These are phyloP conservation scores for Boloria euphrosyne DNA, from an alignment of 2,888 invertebrate genomes.

Conservation along the genomic window DNA sequence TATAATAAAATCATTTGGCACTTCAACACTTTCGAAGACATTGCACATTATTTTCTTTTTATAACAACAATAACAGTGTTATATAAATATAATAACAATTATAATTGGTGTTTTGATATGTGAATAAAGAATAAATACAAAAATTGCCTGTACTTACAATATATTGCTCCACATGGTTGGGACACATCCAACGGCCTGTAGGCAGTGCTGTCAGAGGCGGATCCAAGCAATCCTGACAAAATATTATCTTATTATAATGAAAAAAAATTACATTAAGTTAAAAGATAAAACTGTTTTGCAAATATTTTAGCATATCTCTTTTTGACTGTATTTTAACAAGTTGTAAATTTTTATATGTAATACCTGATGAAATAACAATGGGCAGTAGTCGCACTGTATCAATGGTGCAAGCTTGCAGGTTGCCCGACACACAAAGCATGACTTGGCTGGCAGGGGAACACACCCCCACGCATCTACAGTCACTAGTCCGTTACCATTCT, in stretches of 20 bases:
- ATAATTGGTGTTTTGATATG: background rate
- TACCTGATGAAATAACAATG: conserved; percentile 91
- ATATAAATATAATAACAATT: no score
- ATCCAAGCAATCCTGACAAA: conserved; percentile 91
- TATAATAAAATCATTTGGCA: no score
- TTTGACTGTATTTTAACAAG: no score
- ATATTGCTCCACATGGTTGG: conserved; percentile 96
- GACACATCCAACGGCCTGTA: conserved; percentile 98
- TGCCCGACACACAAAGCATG: conserved; percentile 92
- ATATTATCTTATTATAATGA: no score
- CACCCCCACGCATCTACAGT: conserved; percentile 79
- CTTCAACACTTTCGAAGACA: no score
- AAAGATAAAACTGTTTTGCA: no score
- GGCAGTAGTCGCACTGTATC: conserved; percentile 96
- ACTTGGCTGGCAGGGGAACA: conserved; percentile 91
- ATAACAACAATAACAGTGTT: no score
- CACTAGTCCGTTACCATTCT: conserved; percentile 59
- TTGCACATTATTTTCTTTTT: no score
- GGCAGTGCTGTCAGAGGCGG: conserved; percentile 95
- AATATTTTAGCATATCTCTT: no score
- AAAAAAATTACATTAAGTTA: no score
- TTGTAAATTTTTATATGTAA: background rate
- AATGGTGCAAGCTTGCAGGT: conserved; percentile 93
- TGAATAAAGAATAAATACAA: background rate
- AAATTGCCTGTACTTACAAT: conserved; percentile 81